Percentiles rank a stretch among this genome's conserved stretches.
Evolutionary conservation across 2,888 invertebrate species (phyloP).

Genomic region (Didymodactylos carnosus): DNA sequence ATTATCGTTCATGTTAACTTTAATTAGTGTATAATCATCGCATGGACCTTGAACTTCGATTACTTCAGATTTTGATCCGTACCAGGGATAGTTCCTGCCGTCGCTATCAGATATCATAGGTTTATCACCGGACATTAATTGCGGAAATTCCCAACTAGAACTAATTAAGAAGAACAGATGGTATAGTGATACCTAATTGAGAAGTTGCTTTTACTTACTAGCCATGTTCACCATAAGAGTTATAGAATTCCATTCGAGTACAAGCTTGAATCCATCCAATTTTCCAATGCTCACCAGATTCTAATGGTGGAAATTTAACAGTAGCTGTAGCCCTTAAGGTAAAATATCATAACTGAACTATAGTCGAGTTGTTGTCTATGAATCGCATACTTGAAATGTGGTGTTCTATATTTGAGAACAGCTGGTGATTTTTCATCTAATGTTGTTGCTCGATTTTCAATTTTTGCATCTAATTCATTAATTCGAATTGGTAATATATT

Average conservation of each 20-base stretch:
- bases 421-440: conserved; percentile 27
- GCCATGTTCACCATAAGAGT: conserved; percentile 31
- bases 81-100: conserved; percentile 34
- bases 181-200: not conserved
- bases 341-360: not conserved
- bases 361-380: not conserved
- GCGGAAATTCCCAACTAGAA: conserved; percentile 35
- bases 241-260: conserved; percentile 32
- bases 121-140: conserved; percentile 28
- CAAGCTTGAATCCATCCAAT: conserved; percentile 35
- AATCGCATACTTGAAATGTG: conserved; percentile 26
- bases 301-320: conserved; percentile 28
- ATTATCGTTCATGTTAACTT: conserved; percentile 33
- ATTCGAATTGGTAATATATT: not conserved
- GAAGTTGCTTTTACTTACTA: conserved; percentile 23
- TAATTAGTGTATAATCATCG: conserved; percentile 23
- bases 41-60: conserved; percentile 27
- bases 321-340: conserved; percentile 26
- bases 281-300: conserved; percentile 26
- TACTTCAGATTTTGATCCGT: conserved; percentile 29
- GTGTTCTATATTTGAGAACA: conserved; percentile 29
- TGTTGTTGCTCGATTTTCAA: conserved; percentile 27
- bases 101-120: conserved; percentile 34
- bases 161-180: conserved; percentile 18
- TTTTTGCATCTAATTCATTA: conserved; percentile 16